These are phyloP conservation scores for Platysteira castanea DNA, from an alignment of 2,113 vertebrate species.

Conservation along the genomic window DNA sequence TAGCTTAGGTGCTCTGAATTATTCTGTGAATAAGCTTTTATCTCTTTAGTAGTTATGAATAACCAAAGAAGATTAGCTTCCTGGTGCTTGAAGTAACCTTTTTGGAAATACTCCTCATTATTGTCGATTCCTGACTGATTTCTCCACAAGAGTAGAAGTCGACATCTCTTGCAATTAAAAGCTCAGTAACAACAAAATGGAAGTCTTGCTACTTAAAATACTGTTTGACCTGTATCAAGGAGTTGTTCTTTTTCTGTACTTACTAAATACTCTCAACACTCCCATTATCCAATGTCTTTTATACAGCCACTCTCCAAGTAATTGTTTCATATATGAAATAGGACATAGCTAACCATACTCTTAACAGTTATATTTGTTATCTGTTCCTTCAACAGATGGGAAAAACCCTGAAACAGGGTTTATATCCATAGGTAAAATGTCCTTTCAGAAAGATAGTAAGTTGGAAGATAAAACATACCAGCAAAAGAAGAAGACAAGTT, in stretches of 20 bases:
- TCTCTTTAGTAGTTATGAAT: constrained; percentile 3
- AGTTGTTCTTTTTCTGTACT: background rate
- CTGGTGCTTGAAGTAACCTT: constrained; percentile 3
- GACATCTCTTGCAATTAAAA: constrained; percentile 14
- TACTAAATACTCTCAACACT: background rate
- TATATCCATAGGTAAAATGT: background rate
- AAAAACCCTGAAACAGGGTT: background rate
- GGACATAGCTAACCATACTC: background rate
- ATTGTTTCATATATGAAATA: background rate
- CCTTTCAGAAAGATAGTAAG: background rate
- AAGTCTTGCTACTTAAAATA: background rate
- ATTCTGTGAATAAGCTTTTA: constrained; percentile 12
- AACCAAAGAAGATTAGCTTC: constrained; percentile 21
- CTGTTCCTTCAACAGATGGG: background rate
- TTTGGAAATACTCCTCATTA: background rate
- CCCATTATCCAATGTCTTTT: background rate
- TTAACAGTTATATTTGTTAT: background rate
- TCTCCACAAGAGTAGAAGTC: background rate
- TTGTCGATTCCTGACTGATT: constrained; percentile 18
- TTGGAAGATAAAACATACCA: background rate
- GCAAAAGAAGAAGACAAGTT: background rate
- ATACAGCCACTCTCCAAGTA: background rate
- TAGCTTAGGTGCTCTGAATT: constrained; percentile 20
- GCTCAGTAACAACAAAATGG: background rate
- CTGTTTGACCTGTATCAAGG: background rate